Evolutionary conservation across 2,888 invertebrate genomes (phyloP).

Genomic region (Hirtodrosophila cameraria): DNA sequence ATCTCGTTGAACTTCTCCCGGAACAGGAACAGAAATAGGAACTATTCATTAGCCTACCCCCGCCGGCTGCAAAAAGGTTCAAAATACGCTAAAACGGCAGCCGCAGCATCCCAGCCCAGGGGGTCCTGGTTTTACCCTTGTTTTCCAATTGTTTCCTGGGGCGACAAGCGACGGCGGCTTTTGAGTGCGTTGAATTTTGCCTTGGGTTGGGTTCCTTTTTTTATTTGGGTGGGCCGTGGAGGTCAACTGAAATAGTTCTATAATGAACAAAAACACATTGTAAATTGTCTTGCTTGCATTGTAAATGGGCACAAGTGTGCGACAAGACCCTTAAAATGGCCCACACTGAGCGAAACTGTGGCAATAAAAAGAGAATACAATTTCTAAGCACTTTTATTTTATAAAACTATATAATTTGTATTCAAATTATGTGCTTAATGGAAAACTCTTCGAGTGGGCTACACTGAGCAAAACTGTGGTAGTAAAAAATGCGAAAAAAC

Average conservation of each 20-base stretch:
- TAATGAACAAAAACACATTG: slow-evolving; percentile 80
- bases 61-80: slow-evolving; percentile 60
- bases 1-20: slow-evolving; percentile 49
- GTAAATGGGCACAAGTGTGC: slow-evolving; percentile 71
- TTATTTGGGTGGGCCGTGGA: slow-evolving; percentile 54
- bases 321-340: slow-evolving; percentile 16
- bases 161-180: slow-evolving; percentile 62
- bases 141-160: slow-evolving; percentile 55
- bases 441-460: no score
- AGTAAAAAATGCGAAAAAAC: no score
- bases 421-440: no score
- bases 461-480: no score
- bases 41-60: slow-evolving; percentile 76
- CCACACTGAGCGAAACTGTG: slow-evolving; percentile 48
- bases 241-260: slow-evolving; percentile 75
- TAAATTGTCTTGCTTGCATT: slow-evolving; percentile 75
- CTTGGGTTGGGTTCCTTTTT: no score
- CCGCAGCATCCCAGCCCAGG: slow-evolving; percentile 67
- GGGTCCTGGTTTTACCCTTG: slow-evolving; percentile 61
- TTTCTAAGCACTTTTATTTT: no score
- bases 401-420: no score
- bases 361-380: no score
- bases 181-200: slow-evolving; percentile 67
- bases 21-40: no score
- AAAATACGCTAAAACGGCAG: slow-evolving; percentile 46